Percentiles rank a stretch among this genome's conserved stretches.
Evolutionary conservation across 1,140 invertebrate genomes (phyloP).

Genomic region (Pararge aegeria): DNA sequence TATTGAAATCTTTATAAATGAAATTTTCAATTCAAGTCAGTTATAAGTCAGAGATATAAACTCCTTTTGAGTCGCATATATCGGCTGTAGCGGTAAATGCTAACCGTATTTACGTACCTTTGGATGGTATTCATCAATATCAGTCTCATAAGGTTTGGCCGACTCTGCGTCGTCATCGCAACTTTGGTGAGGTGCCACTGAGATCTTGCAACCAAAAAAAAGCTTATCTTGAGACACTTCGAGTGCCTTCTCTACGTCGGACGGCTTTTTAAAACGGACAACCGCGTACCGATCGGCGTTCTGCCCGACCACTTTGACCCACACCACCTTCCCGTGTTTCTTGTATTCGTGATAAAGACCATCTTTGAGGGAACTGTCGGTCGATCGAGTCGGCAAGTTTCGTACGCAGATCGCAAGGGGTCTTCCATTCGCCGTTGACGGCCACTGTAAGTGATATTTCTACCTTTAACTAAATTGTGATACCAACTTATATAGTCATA

Average conservation of each 20-base stretch:
- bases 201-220: slow-evolving; percentile 97
- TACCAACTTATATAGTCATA: not conserved
- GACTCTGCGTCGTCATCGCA: slow-evolving; percentile 94
- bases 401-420: slow-evolving; percentile 94
- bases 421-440: slow-evolving; percentile 66
- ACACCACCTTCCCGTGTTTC: slow-evolving; percentile 98
- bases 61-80: no score
- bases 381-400: slow-evolving; percentile 93
- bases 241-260: slow-evolving; percentile 96
- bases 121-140: slow-evolving; percentile 97
- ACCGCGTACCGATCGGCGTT: slow-evolving; percentile 72
- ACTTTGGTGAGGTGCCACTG: slow-evolving; percentile 92
- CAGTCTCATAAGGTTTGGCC: slow-evolving; percentile 93
- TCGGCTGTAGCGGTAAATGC: no score
- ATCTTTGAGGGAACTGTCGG: slow-evolving; percentile 96
- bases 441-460: slow-evolving; percentile 51
- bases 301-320: slow-evolving; percentile 85
- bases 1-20: no score
- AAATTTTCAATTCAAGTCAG: no score
- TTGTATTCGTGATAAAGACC: slow-evolving; percentile 99
- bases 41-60: no score
- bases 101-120: no score
- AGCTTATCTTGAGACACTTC: slow-evolving; percentile 97
- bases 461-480: not conserved
- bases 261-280: slow-evolving; percentile 95